A percentile compares a stretch with the other conserved stretches of the same genome.
Evolutionary conservation across 2,113 vertebrate species (phyloP).

Genomic region (Pachyramphus minor): DNA sequence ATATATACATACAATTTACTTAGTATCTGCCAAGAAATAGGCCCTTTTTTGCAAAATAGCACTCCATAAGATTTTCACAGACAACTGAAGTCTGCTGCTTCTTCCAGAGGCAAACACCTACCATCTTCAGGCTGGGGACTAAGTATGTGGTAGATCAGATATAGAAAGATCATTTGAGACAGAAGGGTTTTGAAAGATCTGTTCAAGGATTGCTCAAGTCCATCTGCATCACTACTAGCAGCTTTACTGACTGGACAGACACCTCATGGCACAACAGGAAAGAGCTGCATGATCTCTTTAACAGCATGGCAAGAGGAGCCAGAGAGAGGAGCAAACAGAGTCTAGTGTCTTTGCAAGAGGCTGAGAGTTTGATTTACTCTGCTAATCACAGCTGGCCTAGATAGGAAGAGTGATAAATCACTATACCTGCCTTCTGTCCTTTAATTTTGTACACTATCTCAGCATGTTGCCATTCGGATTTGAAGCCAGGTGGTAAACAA

Average conservation of each 20-base stretch:
- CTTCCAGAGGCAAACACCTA: not conserved
- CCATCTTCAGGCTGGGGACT: not conserved
- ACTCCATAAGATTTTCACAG: not conserved
- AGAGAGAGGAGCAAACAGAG: not conserved
- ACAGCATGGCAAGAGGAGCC: not conserved
- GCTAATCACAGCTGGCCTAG: not conserved
- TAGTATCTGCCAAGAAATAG: not conserved
- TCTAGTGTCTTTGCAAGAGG: not conserved
- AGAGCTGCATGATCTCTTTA: not conserved
- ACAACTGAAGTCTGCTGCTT: not conserved
- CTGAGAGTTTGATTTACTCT: not conserved
- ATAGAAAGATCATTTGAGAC: not conserved
- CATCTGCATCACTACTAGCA: not conserved
- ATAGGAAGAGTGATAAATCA: not conserved
- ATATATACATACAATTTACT: not conserved
- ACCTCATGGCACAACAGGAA: not conserved
- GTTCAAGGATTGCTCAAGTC: not conserved
- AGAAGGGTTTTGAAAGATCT: not conserved
- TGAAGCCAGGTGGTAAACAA: constrained; percentile 84
- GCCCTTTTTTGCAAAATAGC: not conserved
- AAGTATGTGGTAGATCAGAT: not conserved
- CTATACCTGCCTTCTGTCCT: constrained; percentile 87
- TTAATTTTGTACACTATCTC: constrained; percentile 83
- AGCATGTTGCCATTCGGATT: constrained; percentile 83
- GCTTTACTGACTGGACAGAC: not conserved